Base-by-base conservation (phyloP, 2,113 vertebrate genomes). In the Xenopus borealis region DNA sequence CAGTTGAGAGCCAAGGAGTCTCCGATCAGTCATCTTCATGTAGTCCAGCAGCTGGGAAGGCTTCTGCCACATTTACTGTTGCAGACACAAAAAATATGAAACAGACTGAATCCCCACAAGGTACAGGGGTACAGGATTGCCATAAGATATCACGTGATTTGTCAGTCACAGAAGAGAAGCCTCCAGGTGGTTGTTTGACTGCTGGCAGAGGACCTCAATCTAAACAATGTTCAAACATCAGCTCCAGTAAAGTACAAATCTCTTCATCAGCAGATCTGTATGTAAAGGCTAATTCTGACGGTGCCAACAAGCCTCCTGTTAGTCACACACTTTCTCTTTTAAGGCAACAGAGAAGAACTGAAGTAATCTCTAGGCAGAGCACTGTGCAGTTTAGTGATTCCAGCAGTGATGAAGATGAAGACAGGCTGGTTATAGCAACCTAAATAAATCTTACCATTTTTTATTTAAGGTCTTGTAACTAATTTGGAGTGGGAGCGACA, bases 331-430 rank as follows among this genome's bases (percentile, higher is more conserved):
- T 72, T 61, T 77, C 84, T n/a, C 71, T 80, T 0, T 79, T 87
- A 70, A 75, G 80, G 71, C 84, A 45, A 66, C 81, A 72, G 40
- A 86, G 23, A 40, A 80, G 87, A 82, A 63, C 85, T 0, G 79
- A 68, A 13, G 74, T 73, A 17, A 79, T 89, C 62, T 89, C 82
- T 71, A 90, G 90, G 79, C 92, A 87, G 79, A 89, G 78, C 59
- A 79, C 76, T 0, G 85, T 92, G 57, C 94, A 94, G 78, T 91
- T 93, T 79, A 94, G 94, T 0, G 95, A 98, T 19, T 92, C 86
- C 72, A 97, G 96, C 77, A 98, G 96, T 30, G 96, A 98, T 20
- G 97, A 98, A 8, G 94, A 95, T 18, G 96, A 98, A 85, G 97
- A 95, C 89, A 90, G 94, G 86, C 93, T 98, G 9, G 89, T 99